Base-by-base conservation (phyloP, 2,888 invertebrate genomes). In the Noctua janthina region DNA sequence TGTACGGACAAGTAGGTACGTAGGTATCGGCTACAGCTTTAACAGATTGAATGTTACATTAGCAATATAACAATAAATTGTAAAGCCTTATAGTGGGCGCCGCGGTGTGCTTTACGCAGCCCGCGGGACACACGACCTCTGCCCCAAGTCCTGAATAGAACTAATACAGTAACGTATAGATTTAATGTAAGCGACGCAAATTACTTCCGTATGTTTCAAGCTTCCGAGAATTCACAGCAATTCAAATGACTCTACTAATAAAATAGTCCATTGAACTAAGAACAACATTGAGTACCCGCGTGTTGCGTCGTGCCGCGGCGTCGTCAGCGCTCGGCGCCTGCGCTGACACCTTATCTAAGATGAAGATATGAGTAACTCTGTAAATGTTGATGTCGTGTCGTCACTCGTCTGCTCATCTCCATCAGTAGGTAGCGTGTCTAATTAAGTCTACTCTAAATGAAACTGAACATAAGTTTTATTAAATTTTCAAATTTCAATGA, bases 401-500 rank as follows among this genome's bases (percentile, higher is more conserved):
- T 54, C 54, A 54, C 54, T 54, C 54, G 54, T 94, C 93, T 92
- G 92, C 93, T 94, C 93, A 91, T 92, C 92, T 93, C 93, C 92
- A 93, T 93, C 92, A 88, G 92, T 94, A 94, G 95, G 93, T 94
- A 94, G 94, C 91, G 91, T 93, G 93, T 94, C 93, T 93, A 91
- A 81, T 92, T 93, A 94, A 94, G 93, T 95, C 94, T 94, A 94
- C 92, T 94, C 92, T 94, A 91, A 93, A 95, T 94, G 93, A 94
- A 95, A 95, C 94, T 95, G 94, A 94, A 87, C 78, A 94, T 95
- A 95, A 94, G 94, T 94, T 96, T 96, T 95, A 96, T 95, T 96
- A 96, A 96, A 96, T 95, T 96, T 96, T 96, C 95, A 94, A 95
- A 95, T 96, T 96, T 96, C 95, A 92, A 92, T 88, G 89, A 90